Base-by-base conservation (phyloP, 2,113 vertebrate species). In the Clinocottus analis region DNA sequence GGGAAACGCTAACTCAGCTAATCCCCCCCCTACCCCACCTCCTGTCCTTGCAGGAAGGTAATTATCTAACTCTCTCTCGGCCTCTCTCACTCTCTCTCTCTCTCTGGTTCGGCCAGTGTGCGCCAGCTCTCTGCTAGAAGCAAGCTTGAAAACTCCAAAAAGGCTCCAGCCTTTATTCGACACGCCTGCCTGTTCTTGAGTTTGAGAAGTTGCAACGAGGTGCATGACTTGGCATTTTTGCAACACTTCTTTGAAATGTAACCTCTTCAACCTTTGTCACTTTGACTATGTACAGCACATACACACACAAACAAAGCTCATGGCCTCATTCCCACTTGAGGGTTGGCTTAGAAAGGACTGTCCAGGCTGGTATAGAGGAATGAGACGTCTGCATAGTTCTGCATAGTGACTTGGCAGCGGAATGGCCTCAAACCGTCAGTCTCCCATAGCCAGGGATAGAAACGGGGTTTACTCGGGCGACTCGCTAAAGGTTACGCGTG, bases 1-100 rank as follows among this genome's bases (percentile, higher is more conserved):
- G 72, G 64, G 67, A 81, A 89, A 73, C 3, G 82, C 86, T 78
- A 85, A 86, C 77, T 87, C 83, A 87, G 80, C 85, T 87, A 91
- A 91, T 89, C 86, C 88, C 51, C 37, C n/a, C 49, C 39, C 21
- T n/a, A n/a, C n/a, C n/a, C n/a, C n/a, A n/a, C n/a, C n/a, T n/a
- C n/a, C 43, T 63, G 77, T 81, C 86, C 84, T 90, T 85, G 74
- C 66, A 64, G 65, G 67, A 77, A 79, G 74, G 71, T 79, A 72
- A 84, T 80, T 86, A 66, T 85, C 74, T 64, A 43, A 63, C 75
- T 61, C 79, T 64, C 37, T 75, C 76, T 72, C 55, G 1, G 13
- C n/a, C 73, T 74, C 72, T 10, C 29, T 33, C 25, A 1, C 51
- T 55, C 49, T 49, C 9, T 25, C 14, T 2, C 6, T 79, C 9